Base-by-base conservation (phyloP, 2,888 invertebrate genomes). In the Trimorus sp. region DNA sequence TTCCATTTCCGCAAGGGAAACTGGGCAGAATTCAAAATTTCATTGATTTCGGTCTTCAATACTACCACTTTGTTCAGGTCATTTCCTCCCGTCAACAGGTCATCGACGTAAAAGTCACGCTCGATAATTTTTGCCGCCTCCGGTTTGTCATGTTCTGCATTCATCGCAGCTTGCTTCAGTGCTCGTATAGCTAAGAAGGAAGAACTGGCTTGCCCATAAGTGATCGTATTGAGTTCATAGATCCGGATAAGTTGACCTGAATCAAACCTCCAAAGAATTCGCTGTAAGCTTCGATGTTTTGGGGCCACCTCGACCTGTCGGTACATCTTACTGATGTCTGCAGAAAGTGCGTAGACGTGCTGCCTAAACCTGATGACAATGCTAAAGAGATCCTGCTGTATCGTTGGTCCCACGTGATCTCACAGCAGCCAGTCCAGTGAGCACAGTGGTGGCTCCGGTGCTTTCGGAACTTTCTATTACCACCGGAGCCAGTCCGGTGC, bases 51-150 rank as follows among this genome's bases (percentile, higher is more conserved):
- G 5, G 15, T n/a, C 3, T 60, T 59, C 5, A 69, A 42, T 7
- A 3, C 0, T 7, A 5, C 3, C 11, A 42, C n/a, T n/a, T 54
- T 37, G 6, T 40, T 12, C 2, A 54, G 16, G 11, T 49, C 40
- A 49, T 71, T 14, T 1, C 48, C 48, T n/a, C 70, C 70, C 7
- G 60, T 71, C 53, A 73, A 26, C 3, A 63, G 26, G 54, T 73
- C 71, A 53, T 73, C 62, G 12, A 73, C 60, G 12, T 71, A 71
- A 7, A 71, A 40, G n/a, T 53, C 60, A 14, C n/a, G 4, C 7
- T 16, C 1, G 7, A 62, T 62, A 12, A 62, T 26, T 6, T 16
- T 12, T 1, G 48, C 7, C 1, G 62, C 62, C 9, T 7, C 7
- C 7, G 62, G 48, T 11, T 6, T 9, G 3, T 15, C 7, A 11